Evolutionary conservation across 2,113 vertebrate species (phyloP), one percentile per base, ranked within the genome.

Genomic region (Scartelaos histophorus): DNA sequence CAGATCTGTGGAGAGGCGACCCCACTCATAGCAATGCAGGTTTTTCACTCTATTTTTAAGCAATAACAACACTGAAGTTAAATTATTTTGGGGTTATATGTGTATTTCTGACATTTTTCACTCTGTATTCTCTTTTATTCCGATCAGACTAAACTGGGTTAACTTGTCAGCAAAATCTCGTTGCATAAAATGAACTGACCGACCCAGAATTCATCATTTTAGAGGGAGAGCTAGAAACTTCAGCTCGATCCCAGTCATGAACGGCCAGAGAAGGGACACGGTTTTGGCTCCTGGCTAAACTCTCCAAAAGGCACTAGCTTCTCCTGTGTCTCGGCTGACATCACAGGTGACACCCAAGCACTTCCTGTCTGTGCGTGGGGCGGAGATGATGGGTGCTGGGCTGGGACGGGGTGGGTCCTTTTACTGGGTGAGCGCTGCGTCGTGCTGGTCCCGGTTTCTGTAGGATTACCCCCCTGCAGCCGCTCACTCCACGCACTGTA

Each of bases 301-400:
- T 70, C 51, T 35, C 73, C 68, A 56, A 68, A 58, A 82, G 24
- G 71, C 38, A 24, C 73, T 66, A 71, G 72, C 64, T 70, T 61
- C 78, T 85, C 77, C 45, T 15, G 75, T 84, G 46, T 74, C 25
- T 57, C 35, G 54, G n/a, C 68, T 78, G 73, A 79, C 79, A 66
- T 81, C 75, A 73, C 67, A 25, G 16, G 2, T 67, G 65, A 70
- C 66, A 75, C 67, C 4, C 24, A 45, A 82, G 67, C 74, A 77
- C 75, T 73, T 88, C 73, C 74, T 82, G 75, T 72, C 67, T 69
- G 29, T 25, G 29, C 47, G 7, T 3, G 58, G 1, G 53, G 1
- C 11, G 51, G 9, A n/a, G 6, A 9, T 13, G 49, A 6, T 17
- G 49, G 49, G 49, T 19, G 51, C 6, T 53, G 22, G 54, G 54